Conservation (phyloP, 2,113 vertebrate genomes). For the Isichthys henryi region DNA sequence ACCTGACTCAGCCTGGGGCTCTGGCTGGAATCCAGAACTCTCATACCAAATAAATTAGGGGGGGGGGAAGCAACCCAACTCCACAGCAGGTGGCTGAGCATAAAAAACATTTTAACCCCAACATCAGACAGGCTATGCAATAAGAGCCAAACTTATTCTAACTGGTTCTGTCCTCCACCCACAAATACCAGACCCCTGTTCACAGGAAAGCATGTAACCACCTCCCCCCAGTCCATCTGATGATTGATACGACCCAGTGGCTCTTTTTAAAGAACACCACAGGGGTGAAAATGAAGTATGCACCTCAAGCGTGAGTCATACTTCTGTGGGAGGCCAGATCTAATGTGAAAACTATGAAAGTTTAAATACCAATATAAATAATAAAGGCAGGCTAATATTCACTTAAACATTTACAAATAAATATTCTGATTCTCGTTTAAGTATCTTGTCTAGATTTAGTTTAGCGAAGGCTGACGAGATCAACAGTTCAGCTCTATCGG, state of each 20-base stretch:
- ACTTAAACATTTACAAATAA: slow-evolving; percentile 72
- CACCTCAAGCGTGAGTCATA: neutral
- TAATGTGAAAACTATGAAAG: slow-evolving; percentile 22
- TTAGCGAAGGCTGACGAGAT: neutral
- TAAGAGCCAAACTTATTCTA: neutral
- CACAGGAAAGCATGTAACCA: neutral
- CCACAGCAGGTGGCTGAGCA: neutral
- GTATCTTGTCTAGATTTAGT: neutral
- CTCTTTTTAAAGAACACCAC: neutral
- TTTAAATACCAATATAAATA: slow-evolving; percentile 67
- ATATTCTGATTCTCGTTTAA: slow-evolving; percentile 49
- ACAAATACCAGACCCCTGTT: neutral
- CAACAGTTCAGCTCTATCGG: neutral
- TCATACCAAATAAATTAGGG: neutral
- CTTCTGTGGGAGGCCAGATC: slow-evolving; percentile 22
- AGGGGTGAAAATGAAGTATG: neutral
- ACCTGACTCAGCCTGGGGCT: neutral
- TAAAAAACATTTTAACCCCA: neutral
- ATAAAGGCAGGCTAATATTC: slow-evolving; percentile 54
- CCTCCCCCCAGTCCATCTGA: neutral
- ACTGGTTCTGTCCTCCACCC: neutral
- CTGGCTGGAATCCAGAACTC: neutral
- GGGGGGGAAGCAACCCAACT: neutral
- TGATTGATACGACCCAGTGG: neutral
- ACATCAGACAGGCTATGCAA: neutral